A percentile compares a stretch with the other conserved stretches of the same genome.
Evolutionary conservation across 1,140 invertebrate species (phyloP).

Genomic region (Prorops nasuta): DNA sequence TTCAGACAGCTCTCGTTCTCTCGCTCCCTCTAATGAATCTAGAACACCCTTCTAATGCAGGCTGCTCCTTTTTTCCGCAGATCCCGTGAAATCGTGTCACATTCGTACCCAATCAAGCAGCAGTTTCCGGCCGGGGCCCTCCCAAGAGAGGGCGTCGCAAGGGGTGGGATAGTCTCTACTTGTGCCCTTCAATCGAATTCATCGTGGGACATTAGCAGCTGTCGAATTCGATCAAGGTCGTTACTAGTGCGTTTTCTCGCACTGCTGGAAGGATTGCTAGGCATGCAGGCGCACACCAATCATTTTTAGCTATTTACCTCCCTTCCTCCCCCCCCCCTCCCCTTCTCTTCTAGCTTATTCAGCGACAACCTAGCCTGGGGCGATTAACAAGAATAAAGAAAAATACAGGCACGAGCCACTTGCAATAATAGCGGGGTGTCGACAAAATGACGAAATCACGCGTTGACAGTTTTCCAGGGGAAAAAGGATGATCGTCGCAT

Average conservation of each 20-base stretch:
- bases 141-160: too few species aligned
- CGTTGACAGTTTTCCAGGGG: slow-evolving; percentile 9
- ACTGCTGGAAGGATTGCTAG: too few species aligned
- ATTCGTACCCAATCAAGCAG: slow-evolving; percentile 35
- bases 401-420: neutral
- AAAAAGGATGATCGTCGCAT: neutral
- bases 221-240: too few species aligned
- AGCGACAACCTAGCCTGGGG: too few species aligned
- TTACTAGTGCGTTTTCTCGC: too few species aligned
- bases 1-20: too few species aligned
- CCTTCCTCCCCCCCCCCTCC: too few species aligned
- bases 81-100: slow-evolving; percentile 28
- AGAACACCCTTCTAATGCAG: slow-evolving; percentile 1
- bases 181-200: slow-evolving; percentile 30
- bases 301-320: too few species aligned
- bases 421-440: neutral
- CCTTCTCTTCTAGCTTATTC: too few species aligned
- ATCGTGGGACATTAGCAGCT: slow-evolving; percentile 35
- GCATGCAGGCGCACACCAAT: too few species aligned
- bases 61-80: slow-evolving; percentile 2
- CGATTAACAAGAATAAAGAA: too few species aligned
- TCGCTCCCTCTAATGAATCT: slow-evolving; percentile 5
- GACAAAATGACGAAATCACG: slow-evolving; percentile 7
- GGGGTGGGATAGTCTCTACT: neutral
- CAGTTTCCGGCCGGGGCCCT: slow-evolving; percentile 8